Conservation (phyloP, 1,140 invertebrate genomes). For the Cydia splendana region DNA sequence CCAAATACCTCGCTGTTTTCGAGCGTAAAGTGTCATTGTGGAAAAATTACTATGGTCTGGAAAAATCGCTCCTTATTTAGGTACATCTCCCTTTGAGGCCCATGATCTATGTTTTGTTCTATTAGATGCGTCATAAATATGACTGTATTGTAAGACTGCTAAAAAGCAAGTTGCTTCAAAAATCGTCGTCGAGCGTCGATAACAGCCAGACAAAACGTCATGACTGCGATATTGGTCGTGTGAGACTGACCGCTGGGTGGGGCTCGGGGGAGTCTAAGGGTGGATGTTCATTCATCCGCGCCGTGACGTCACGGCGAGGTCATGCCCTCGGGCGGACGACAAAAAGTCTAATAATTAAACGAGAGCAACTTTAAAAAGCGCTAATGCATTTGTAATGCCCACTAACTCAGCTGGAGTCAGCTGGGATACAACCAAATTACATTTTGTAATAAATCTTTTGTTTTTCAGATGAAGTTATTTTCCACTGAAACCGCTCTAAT, state of each 20-base stretch:
- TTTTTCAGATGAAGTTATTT: neutral
- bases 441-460: neutral
- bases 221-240: conserved; percentile 57
- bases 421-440: conserved; percentile 6
- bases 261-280: conserved; percentile 41
- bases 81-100: too few relatives aligned
- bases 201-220: conserved; percentile 45
- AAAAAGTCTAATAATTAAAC: conserved; percentile 44
- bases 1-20: too few relatives aligned
- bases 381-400: conserved; percentile 67
- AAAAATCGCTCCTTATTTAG: too few relatives aligned
- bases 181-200: conserved; percentile 38
- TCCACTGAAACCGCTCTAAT: neutral
- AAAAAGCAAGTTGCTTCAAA: neutral
- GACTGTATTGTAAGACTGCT: neutral
- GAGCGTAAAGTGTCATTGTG: too few relatives aligned
- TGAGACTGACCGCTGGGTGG: conserved; percentile 58
- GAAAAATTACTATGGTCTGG: too few relatives aligned
- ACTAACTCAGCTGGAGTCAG: conserved; percentile 44
- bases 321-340: conserved; percentile 58
- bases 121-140: too few relatives aligned
- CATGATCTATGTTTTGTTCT: too few relatives aligned
- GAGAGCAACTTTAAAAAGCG: conserved; percentile 44
- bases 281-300: conserved; percentile 69
- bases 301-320: conserved; percentile 68